A percentile compares a stretch with the other conserved stretches of the same genome.
These are phyloP conservation scores for Drosophila eohydei DNA, from an alignment of 2,888 invertebrate genomes.

Conservation along the genomic window DNA sequence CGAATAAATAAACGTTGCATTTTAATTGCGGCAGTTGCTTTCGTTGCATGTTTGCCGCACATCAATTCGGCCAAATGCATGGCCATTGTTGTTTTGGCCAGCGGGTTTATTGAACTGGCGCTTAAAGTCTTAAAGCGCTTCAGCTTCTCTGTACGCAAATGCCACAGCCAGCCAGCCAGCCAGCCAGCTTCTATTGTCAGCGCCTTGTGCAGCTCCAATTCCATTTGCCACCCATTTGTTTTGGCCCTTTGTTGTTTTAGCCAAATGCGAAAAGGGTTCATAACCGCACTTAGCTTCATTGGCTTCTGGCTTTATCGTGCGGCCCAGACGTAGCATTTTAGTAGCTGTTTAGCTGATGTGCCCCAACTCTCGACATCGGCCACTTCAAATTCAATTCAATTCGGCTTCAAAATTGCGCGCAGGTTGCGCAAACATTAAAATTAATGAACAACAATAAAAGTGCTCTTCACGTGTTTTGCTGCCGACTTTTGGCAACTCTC, in stretches of 20 bases:
- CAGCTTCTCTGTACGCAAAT: slow-evolving; percentile 49
- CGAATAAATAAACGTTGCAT: slow-evolving; percentile 51
- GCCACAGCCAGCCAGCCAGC: slow-evolving; percentile 5
- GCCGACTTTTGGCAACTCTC: slow-evolving; percentile 19
- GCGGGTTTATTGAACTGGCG: slow-evolving; percentile 65
- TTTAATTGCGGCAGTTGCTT: slow-evolving; percentile 57
- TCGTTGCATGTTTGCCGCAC: slow-evolving; percentile 63
- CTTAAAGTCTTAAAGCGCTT: slow-evolving; percentile 51
- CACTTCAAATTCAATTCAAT: slow-evolving; percentile 78
- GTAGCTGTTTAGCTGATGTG: slow-evolving; percentile 47
- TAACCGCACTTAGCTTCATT: slow-evolving; percentile 79
- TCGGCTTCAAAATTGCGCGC: slow-evolving; percentile 51
- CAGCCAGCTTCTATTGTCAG: slow-evolving; percentile 14
- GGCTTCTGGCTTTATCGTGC: slow-evolving; percentile 69
- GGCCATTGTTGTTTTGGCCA: slow-evolving; percentile 26
- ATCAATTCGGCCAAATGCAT: slow-evolving; percentile 51
- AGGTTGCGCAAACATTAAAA: slow-evolving; percentile 82
- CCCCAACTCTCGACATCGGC: slow-evolving; percentile 20
- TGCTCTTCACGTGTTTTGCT: slow-evolving; percentile 31
- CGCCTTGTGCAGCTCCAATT: slow-evolving; percentile 19
- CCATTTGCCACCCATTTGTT: slow-evolving; percentile 34
- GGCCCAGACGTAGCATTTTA: slow-evolving; percentile 66
- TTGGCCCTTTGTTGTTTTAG: slow-evolving; percentile 62
- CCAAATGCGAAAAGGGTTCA: slow-evolving; percentile 78
- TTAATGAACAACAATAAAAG: slow-evolving; percentile 83